Evolutionary conservation across 2,888 invertebrate genomes (phyloP).

Genomic region (Chrysodeixis includens): DNA sequence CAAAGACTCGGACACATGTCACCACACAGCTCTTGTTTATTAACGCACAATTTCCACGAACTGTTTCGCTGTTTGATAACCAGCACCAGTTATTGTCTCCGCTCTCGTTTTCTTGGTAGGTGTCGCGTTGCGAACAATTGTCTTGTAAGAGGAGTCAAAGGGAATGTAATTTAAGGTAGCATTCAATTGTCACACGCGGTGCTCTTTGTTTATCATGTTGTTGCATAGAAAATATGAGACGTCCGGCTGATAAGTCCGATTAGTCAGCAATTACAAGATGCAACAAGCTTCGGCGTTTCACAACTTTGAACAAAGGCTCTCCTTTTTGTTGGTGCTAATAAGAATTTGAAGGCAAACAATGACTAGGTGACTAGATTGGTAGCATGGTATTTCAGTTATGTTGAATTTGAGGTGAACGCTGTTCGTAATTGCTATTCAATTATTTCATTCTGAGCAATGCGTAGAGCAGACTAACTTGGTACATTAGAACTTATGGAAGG

Average conservation of each 20-base stretch:
- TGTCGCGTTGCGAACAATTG: constrained; percentile 55
- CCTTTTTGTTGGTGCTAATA: constrained; percentile 39
- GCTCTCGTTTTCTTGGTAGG: constrained; percentile 64
- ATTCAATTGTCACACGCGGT: constrained; percentile 15
- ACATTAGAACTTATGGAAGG: not conserved
- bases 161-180: constrained; percentile 28
- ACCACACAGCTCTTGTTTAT: constrained; percentile 67
- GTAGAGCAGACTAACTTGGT: constrained; percentile 6
- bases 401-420: constrained; percentile 4
- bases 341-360: constrained; percentile 22
- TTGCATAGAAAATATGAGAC: constrained; percentile 8
- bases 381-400: constrained; percentile 8
- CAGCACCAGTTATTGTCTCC: constrained; percentile 70
- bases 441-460: not conserved
- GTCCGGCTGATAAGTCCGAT: constrained; percentile 17
- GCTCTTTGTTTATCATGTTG: constrained; percentile 14
- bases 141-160: constrained; percentile 41
- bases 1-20: constrained; percentile 40
- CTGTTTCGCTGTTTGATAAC: constrained; percentile 63
- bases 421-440: constrained; percentile 8
- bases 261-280: constrained; percentile 58
- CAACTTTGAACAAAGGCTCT: constrained; percentile 52
- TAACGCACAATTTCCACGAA: constrained; percentile 76
- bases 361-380: constrained; percentile 4
- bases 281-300: constrained; percentile 48